Percentiles rank a stretch among this genome's conserved stretches.
phyloP scores from a whole-genome alignment of 1,140 invertebrate species.

The Drosophila guanche region DNA sequence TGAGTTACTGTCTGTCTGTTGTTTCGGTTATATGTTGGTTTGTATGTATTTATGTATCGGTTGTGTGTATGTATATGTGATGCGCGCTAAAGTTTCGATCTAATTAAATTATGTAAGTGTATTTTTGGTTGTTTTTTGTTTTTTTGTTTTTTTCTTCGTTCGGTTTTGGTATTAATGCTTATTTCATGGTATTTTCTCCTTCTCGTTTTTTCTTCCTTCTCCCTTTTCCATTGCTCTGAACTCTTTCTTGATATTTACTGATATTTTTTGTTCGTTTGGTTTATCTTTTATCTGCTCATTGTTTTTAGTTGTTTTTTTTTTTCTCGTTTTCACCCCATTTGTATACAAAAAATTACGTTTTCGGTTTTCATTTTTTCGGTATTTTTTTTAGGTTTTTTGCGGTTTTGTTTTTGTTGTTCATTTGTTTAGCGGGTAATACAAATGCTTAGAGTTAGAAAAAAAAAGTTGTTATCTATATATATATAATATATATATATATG shows the following conservation, averaged over 20 bases:
- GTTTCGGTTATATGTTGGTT: conserved; percentile 12
- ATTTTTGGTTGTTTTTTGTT: conserved; percentile 8
- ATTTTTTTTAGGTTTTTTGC: conserved; percentile 49
- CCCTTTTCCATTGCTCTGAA: conserved; percentile 28
- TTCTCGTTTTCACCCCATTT: not conserved
- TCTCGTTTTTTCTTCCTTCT: conserved; percentile 51
- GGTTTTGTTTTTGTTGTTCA: conserved; percentile 31
- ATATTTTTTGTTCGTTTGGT: conserved; percentile 67
- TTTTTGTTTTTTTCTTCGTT: conserved; percentile 26
- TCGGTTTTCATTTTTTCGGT: conserved; percentile 43
- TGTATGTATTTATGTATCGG: conserved; percentile 16
- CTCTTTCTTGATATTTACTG: conserved; percentile 73
- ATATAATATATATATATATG: conserved; percentile 51
- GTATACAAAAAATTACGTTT: conserved; percentile 28
- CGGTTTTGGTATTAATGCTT: conserved; percentile 55
- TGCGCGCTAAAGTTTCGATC: conserved; percentile 61
- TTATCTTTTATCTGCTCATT: conserved; percentile 35
- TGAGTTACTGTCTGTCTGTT: conserved; percentile 19
- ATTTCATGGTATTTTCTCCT: conserved; percentile 56
- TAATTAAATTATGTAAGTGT: conserved; percentile 68
- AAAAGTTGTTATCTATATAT: conserved; percentile 62
- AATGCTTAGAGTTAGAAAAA: conserved; percentile 76
- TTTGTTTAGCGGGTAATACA: conserved; percentile 74
- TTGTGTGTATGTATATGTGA: conserved; percentile 60
- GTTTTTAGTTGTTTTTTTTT: conserved; percentile 22